Base-by-base conservation (phyloP, 2,888 invertebrate genomes). In the Mermis nigrescens region DNA sequence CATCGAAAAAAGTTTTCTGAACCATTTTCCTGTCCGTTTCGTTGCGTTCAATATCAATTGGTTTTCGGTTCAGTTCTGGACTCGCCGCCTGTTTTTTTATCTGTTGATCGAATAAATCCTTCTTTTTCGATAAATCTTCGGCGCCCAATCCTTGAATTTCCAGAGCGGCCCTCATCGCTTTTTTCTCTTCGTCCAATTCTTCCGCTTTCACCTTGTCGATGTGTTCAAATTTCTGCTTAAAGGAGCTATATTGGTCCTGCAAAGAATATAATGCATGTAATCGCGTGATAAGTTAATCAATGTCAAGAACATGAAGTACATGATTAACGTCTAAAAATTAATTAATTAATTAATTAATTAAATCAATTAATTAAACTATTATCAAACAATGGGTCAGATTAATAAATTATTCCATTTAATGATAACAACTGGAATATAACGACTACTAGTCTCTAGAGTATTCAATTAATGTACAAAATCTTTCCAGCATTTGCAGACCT, bases 191-290 rank as follows among this genome's bases (percentile, higher is more conserved):
- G 4, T 53, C 31, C 31, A 62, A 59, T n/a, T 68, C 67, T 58
- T 68, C 68, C 28, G 67, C 60, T 57, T 65, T 66, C 56, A 67
- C 65, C 15, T 64, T 60, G 48, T 67, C 67, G 45, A 68, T 62
- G 46, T 68, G 66, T 63, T 69, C 69, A 59, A 69, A 69, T 46
- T 66, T 67, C 38, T 67, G 64, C 61, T 69, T 69, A 65, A 69
- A 69, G 59, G 67, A 65, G 45, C 66, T 66, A 58, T 67, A 67
- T 55, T 68, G 68, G 46, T 68, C 67, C 64, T 66, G 58, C 58
- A 66, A 57, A 19, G 24, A 48, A 48, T n/a, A 24, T n/a, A n/a
- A 48, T 48, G 19, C 7, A 59, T n/a, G n/a, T n/a, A n/a, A n/a
- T n/a, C n/a, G n/a, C n/a, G n/a, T n/a, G n/a, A n/a, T n/a, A n/a